These are phyloP conservation scores for Craniophora ligustri DNA, from an alignment of 2,888 invertebrate genomes.

Conservation along the genomic window DNA sequence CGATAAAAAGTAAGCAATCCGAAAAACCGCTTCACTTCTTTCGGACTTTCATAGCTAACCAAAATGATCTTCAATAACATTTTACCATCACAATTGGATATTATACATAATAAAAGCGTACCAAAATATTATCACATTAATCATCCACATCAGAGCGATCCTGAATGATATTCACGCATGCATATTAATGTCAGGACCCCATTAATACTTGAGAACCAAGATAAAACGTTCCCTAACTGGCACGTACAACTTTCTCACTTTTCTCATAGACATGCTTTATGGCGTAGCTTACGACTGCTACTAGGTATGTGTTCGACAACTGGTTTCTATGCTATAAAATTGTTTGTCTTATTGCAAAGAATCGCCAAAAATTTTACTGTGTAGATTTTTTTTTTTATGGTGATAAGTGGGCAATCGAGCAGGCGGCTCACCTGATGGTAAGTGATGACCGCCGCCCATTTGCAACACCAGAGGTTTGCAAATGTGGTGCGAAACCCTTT, in stretches of 20 bases:
- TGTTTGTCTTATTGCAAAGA: no score
- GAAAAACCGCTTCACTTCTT: no score
- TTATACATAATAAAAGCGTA: conserved; percentile 11
- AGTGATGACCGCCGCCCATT: no score
- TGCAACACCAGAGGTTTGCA: no score
- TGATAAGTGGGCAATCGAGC: no score
- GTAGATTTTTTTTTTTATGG: no score
- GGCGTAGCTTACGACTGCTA: conserved; percentile 1
- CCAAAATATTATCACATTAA: conserved; percentile 29
- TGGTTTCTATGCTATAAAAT: conserved; percentile 3
- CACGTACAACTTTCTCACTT: conserved; percentile 31
- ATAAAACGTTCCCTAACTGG: conserved; percentile 35
- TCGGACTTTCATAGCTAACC: no score
- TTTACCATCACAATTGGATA: background rate
- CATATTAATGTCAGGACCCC: conserved; percentile 41
- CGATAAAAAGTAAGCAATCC: no score
- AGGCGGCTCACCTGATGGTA: no score
- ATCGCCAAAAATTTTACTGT: no score
- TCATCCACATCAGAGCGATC: conserved; percentile 26
- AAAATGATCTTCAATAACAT: background rate
- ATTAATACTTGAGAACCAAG: conserved; percentile 41
- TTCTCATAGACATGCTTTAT: conserved; percentile 1
- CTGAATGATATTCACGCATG: conserved; percentile 34
- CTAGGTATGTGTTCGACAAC: conserved; percentile 3
- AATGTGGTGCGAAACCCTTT: no score